phyloP scores from a whole-genome alignment of 2,113 vertebrate species.

The Mungos mungo region DNA sequence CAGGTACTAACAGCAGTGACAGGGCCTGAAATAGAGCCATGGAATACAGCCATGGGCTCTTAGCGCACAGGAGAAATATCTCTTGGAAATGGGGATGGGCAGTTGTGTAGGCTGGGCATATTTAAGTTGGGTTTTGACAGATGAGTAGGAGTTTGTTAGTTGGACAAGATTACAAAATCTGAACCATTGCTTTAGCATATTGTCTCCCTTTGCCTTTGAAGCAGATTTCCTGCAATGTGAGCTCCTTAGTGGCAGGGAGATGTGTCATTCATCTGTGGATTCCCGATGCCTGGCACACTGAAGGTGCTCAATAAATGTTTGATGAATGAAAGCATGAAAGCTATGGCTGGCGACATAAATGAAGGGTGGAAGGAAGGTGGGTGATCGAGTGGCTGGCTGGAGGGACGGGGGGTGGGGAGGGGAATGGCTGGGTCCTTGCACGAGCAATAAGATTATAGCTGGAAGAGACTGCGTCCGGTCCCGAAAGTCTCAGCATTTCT shows the following conservation, averaged over 20 bases:
- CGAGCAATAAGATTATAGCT: not conserved
- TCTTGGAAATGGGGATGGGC: not conserved
- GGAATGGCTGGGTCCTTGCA: not conserved
- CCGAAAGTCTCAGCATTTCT: not conserved
- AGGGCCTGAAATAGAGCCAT: not conserved
- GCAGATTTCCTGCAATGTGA: not conserved
- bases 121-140: conserved; percentile 12
- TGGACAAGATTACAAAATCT: not conserved
- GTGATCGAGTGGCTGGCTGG: not conserved
- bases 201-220: not conserved
- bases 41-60: accelerated
- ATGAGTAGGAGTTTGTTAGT: not conserved
- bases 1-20: not conserved
- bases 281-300: not conserved
- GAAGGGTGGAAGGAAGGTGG: not conserved
- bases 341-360: not conserved
- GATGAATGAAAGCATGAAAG: not conserved
- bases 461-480: not conserved
- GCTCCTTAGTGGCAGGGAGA: not conserved
- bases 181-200: not conserved
- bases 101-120: not conserved
- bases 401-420: not conserved
- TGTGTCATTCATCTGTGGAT: not conserved
- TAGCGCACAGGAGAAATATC: not conserved
- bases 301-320: not conserved